Conservation (phyloP, 1,140 invertebrate genomes). For the Colletes latitarsis region DNA sequence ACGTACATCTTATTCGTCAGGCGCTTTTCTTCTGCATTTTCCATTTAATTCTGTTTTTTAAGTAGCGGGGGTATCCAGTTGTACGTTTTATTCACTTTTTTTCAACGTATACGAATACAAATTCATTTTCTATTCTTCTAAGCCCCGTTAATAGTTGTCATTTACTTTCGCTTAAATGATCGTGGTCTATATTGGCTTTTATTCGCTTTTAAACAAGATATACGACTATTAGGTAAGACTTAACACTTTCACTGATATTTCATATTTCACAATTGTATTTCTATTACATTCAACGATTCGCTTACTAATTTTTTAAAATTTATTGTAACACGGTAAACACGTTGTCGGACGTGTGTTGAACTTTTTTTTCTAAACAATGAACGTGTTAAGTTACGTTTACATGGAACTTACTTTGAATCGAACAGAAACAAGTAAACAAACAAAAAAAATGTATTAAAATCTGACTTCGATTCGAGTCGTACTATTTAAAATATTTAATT, state of each 20-base stretch:
- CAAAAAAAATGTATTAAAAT: not conserved
- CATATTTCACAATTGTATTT: not conserved
- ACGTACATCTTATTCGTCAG: not conserved
- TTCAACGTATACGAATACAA: not conserved
- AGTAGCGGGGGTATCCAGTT: not conserved
- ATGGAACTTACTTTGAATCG: not conserved
- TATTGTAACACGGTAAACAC: not conserved
- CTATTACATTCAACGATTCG: not conserved
- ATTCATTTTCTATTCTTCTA: no score
- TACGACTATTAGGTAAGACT: not conserved
- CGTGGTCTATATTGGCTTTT: not conserved
- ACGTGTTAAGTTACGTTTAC: not conserved
- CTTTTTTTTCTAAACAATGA: not conserved
- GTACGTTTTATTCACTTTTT: not conserved
- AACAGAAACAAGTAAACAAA: not conserved
- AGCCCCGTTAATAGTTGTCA: not conserved
- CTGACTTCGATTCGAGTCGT: not conserved
- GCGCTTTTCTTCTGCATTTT: not conserved
- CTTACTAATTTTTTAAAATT: not conserved
- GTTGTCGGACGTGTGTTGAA: not conserved
- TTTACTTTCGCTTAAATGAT: not conserved
- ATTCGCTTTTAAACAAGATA: slow-evolving; percentile 5
- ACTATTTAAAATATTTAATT: not conserved
- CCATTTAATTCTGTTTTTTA: not conserved
- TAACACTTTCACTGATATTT: slow-evolving; percentile 16